Evolutionary conservation across 64 coral and sea anemone genomes (phyloP).

Genomic region (Porites australiensis): DNA sequence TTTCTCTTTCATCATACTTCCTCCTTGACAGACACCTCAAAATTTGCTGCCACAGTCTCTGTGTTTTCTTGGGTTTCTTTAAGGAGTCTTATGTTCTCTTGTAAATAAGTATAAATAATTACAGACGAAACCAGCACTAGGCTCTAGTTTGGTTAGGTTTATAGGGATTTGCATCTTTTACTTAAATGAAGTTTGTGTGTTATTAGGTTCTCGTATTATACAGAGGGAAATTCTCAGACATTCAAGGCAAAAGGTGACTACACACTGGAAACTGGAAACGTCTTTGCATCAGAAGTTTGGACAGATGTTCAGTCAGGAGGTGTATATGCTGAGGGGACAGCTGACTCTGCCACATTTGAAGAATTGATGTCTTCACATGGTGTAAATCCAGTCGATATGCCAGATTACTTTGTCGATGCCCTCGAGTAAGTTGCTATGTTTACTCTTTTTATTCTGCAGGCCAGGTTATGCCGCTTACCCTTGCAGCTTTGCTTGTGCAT

Average conservation of each 20-base stretch:
- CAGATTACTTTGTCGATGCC: constrained; percentile 63
- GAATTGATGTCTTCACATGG: constrained; percentile 63
- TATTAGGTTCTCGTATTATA: constrained; percentile 85
- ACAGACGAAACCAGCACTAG: too few relatives aligned
- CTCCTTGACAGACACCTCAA: too few relatives aligned
- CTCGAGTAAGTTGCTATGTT: constrained; percentile 61
- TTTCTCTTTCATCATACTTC: too few relatives aligned
- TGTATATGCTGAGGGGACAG: constrained; percentile 67
- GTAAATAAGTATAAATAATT: too few relatives aligned
- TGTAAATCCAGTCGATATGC: constrained; percentile 30
- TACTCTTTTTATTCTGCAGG: background rate
- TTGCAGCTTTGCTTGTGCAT: too few relatives aligned
- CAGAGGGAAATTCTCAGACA: constrained; percentile 84
- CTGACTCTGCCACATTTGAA: constrained; percentile 62
- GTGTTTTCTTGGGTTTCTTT: too few relatives aligned
- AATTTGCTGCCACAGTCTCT: too few relatives aligned
- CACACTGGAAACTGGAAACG: constrained; percentile 56
- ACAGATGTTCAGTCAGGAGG: constrained; percentile 64
- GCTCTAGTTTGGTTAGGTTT: too few relatives aligned
- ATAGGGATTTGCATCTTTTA: too few relatives aligned
- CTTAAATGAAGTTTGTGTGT: background rate
- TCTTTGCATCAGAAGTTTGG: constrained; percentile 79
- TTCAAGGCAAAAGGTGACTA: constrained; percentile 92
- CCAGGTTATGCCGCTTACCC: background rate
- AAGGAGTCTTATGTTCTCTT: too few relatives aligned